These are phyloP conservation scores for Papilio glaucus DNA, from an alignment of 1,140 invertebrate species.

Conservation along the genomic window DNA sequence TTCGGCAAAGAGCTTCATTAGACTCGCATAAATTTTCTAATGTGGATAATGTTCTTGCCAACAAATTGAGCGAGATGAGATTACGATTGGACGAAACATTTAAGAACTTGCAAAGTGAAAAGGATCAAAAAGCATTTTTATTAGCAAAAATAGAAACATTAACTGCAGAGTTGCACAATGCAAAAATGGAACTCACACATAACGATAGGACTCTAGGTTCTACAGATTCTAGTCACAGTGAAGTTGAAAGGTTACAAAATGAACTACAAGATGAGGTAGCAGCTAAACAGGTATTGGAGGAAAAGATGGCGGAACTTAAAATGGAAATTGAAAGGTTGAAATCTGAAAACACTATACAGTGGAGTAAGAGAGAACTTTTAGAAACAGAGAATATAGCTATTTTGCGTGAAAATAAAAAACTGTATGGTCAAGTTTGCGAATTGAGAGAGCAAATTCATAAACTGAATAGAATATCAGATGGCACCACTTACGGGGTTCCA, in stretches of 20 bases:
- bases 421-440: constrained; percentile 92
- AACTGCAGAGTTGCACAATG: constrained; percentile 69
- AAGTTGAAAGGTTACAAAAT: constrained; percentile 75
- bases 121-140: constrained; percentile 73
- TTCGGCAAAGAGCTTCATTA: constrained; percentile 68
- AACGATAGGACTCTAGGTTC: constrained; percentile 74
- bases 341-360: constrained; percentile 95
- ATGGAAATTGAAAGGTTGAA: constrained; percentile 94
- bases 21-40: constrained; percentile 78
- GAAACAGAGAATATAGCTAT: constrained; percentile 95
- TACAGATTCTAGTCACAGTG: constrained; percentile 77
- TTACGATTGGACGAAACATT: constrained; percentile 70
- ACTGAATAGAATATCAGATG: constrained; percentile 76
- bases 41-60: constrained; percentile 71
- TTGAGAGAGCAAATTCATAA: constrained; percentile 86
- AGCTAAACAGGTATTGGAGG: constrained; percentile 75
- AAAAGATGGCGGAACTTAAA: constrained; percentile 89
- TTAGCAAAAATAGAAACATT: constrained; percentile 69
- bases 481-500: constrained; percentile 63
- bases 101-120: constrained; percentile 72
- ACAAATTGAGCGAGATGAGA: constrained; percentile 72
- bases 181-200: constrained; percentile 69
- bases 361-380: constrained; percentile 94
- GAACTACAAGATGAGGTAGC: constrained; percentile 78
- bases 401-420: constrained; percentile 95